A percentile compares a stretch with the other conserved stretches of the same genome.
Conservation (phyloP, 2,888 invertebrate species). For the Lottia gigantea region DNA sequence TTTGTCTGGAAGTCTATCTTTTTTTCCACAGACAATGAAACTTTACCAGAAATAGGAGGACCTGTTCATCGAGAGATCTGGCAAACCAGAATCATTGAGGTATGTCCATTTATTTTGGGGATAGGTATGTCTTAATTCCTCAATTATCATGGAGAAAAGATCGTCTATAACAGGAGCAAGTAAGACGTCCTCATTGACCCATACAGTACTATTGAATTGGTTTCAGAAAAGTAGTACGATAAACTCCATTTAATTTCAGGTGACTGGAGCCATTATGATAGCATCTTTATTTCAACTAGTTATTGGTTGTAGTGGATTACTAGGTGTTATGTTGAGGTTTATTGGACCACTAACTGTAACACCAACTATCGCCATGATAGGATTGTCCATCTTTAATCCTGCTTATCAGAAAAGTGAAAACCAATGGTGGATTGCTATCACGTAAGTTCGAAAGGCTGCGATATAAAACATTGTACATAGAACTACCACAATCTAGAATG, state of each 20-base stretch:
- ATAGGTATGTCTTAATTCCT: too few species aligned
- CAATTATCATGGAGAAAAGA: too few species aligned
- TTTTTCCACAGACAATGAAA: constrained; percentile 19
- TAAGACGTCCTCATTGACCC: too few species aligned
- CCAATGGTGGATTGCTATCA: constrained; percentile 86
- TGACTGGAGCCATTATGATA: constrained; percentile 86
- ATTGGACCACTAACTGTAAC: constrained; percentile 87
- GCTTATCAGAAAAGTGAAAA: constrained; percentile 82
- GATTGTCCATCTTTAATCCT: constrained; percentile 82
- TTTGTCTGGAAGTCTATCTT: not conserved
- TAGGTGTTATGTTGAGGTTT: constrained; percentile 79
- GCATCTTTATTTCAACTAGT: constrained; percentile 82
- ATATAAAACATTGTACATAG: too few species aligned
- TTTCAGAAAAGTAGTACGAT: too few species aligned
- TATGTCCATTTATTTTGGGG: constrained; percentile 19
- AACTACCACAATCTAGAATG: too few species aligned
- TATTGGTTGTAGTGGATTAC: constrained; percentile 78
- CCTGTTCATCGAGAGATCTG: constrained; percentile 59
- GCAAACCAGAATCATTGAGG: constrained; percentile 57
- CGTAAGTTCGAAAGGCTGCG: constrained; percentile 73
- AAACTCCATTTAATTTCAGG: constrained; percentile 39
- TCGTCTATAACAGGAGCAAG: too few species aligned
- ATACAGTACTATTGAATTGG: too few species aligned
- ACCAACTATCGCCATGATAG: constrained; percentile 85
- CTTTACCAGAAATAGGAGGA: constrained; percentile 47